Evolutionary conservation across 2,797 vertebrate species (phyloP).

Genomic region (Muscicapa comitata): DNA sequence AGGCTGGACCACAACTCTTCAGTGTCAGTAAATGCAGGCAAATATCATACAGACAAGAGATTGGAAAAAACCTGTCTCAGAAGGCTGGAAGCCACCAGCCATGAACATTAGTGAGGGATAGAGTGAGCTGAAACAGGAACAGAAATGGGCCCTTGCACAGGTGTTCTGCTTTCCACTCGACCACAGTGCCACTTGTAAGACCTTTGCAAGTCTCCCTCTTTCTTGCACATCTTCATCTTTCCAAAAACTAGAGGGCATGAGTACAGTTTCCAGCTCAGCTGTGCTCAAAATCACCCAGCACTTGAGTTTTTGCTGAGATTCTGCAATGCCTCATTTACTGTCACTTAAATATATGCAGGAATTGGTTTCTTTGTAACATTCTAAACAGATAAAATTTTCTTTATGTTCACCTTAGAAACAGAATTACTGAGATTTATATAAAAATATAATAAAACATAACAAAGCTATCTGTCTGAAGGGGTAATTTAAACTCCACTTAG

Average conservation of each 20-base stretch:
- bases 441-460: not conserved
- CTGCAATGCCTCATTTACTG: not conserved
- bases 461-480: not conserved
- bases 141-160: not conserved
- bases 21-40: not conserved
- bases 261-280: not conserved
- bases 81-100: not conserved
- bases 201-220: not conserved
- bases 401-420: not conserved
- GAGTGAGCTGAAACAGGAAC: not conserved
- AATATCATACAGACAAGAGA: not conserved
- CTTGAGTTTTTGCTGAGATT: not conserved
- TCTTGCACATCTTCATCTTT: not conserved
- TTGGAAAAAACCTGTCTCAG: not conserved
- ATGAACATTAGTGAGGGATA: not conserved
- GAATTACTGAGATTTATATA: not conserved
- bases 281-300: not conserved
- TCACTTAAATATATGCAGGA: not conserved
- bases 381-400: not conserved
- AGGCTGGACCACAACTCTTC: not conserved
- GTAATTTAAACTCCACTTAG: conserved; percentile 20
- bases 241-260: not conserved
- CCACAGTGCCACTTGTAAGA: not conserved
- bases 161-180: not conserved
- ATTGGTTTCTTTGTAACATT: not conserved